Base-by-base conservation (phyloP, 64 coral and sea anemone species). In the Montipora foliosa region DNA sequence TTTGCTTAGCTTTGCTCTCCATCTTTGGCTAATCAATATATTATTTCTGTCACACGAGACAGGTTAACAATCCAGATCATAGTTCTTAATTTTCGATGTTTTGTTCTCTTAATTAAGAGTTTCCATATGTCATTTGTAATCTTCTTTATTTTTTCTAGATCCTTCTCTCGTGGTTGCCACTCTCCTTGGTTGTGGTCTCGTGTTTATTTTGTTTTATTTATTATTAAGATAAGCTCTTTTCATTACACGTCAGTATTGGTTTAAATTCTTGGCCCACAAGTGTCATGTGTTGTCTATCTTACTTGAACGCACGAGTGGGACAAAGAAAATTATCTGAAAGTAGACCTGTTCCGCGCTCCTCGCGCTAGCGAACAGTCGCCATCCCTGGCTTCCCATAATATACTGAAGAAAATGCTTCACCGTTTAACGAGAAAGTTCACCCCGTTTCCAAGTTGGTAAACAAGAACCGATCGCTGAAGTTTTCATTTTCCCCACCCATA, bases 191-290 rank as follows among this genome's bases (percentile, higher is more conserved):
- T 50, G 46, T 72, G 44, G 45, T 17, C 19, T 46, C 8, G 13
- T 51, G 62, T 86, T 86, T 86, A 50, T 86, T 49, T 72, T 71
- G 19, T 49, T 49, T 72, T 67, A 78, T 48, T 21, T 49, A 71
- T 71, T 71, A 22, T 71, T 21, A 70, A 69, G 62, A 70, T 85
- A 70, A 85, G 82, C 82, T 85, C 62, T 71, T 85, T 69, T 85
- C 66, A 70, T 83, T 67, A 64, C 25, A 49, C 82, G 64, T 78
- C 76, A 78, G 76, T 71, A 72, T 62, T 62, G 82, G 46, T 10
- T 86, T 8, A 22, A 70, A 71, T 71, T 67, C 58, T 46, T 16
- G 25, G 58, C 29, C 19, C 62, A 49, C 17, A 70, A 72, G 64
- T 86, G 66, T n/a, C 45, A 22, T 86, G 66, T 72, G 66, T 84